These are phyloP conservation scores for Gadus chalcogrammus DNA, from an alignment of 2,113 vertebrate species.

Conservation along the genomic window DNA sequence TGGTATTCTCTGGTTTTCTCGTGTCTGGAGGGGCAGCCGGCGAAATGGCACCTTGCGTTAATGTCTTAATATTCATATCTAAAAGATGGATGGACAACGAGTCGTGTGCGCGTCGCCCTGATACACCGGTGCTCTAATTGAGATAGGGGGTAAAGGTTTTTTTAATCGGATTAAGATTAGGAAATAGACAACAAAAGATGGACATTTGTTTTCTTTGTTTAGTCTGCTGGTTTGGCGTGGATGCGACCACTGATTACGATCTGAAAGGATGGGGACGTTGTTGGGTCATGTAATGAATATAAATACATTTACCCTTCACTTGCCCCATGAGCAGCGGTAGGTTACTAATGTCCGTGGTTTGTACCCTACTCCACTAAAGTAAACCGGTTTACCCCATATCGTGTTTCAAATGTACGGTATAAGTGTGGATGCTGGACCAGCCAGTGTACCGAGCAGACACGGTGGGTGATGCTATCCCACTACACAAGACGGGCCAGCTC, in stretches of 20 bases:
- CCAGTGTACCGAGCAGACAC: too few species aligned
- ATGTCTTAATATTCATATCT: too few species aligned
- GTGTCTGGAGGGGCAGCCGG: slow-evolving; percentile 23
- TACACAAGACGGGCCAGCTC: too few species aligned
- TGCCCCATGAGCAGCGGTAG: too few species aligned
- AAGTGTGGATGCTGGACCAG: too few species aligned
- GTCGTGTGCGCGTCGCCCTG: not conserved
- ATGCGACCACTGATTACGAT: not conserved
- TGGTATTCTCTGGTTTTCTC: slow-evolving; percentile 43
- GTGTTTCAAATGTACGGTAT: too few species aligned
- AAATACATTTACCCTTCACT: too few species aligned
- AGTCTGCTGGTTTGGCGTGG: slow-evolving; percentile 23
- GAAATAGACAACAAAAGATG: slow-evolving; percentile 57
- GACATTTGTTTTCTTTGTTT: slow-evolving; percentile 63
- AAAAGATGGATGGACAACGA: not conserved
- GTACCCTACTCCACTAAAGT: too few species aligned
- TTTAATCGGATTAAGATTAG: slow-evolving; percentile 71
- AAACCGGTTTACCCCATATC: too few species aligned
- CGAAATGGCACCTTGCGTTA: slow-evolving; percentile 49
- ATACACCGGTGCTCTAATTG: slow-evolving; percentile 19
- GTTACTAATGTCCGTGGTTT: too few species aligned
- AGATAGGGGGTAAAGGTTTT: slow-evolving; percentile 39
- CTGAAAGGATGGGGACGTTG: not conserved
- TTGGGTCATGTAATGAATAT: too few species aligned
- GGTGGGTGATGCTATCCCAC: too few species aligned